These are phyloP conservation scores for Chloroclysta siterata DNA, from an alignment of 2,888 invertebrate species.

Conservation along the genomic window DNA sequence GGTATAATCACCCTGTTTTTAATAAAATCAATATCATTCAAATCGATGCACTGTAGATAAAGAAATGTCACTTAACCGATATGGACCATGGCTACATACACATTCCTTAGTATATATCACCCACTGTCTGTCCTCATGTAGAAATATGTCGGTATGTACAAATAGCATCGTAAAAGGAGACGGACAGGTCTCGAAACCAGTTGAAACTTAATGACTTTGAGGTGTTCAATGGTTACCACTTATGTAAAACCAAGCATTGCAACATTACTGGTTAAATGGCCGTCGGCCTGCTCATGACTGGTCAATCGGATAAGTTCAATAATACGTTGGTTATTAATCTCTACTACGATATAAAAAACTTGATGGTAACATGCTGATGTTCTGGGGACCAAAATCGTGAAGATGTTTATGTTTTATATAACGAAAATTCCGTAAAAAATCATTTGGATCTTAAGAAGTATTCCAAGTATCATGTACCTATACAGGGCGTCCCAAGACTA, in stretches of 20 bases:
- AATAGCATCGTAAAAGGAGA: slow-evolving; percentile 63
- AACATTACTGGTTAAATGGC: slow-evolving; percentile 43
- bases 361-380: background rate
- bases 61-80: slow-evolving; percentile 8
- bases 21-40: background rate
- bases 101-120: background rate
- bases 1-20: background rate
- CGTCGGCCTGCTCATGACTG: slow-evolving; percentile 30
- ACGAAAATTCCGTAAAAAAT: too few relatives aligned
- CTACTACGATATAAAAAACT: background rate
- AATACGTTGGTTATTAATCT: slow-evolving; percentile 13
- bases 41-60: background rate
- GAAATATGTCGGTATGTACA: slow-evolving; percentile 55
- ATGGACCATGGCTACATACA: slow-evolving; percentile 16
- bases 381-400: too few relatives aligned
- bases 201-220: slow-evolving; percentile 53
- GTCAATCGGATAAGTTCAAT: slow-evolving; percentile 16
- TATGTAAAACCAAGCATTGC: slow-evolving; percentile 48
- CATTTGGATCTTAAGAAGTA: too few relatives aligned
- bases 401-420: too few relatives aligned
- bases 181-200: slow-evolving; percentile 60
- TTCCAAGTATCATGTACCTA: too few relatives aligned
- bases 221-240: slow-evolving; percentile 53
- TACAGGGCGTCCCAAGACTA: too few relatives aligned
- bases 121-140: slow-evolving; percentile 27